Percentiles rank a stretch among this genome's conserved stretches.
phyloP scores from a whole-genome alignment of 1,140 invertebrate genomes.

The Neodiprion pinetum region DNA sequence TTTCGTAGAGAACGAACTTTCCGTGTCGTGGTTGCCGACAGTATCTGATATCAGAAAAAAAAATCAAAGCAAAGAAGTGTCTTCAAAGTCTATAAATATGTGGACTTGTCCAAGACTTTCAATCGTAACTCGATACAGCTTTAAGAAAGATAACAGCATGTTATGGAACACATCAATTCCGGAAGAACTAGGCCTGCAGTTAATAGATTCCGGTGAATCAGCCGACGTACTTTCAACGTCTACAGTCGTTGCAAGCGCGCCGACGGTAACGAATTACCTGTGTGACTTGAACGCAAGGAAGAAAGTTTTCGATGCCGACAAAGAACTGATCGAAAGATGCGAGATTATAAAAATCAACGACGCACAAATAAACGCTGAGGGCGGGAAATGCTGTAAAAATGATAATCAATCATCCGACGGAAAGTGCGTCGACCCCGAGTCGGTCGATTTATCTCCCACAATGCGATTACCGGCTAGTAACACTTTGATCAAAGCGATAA shows the following conservation, averaged over 20 bases:
- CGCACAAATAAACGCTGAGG: background rate
- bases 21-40: background rate
- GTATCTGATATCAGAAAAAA: background rate
- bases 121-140: constrained; percentile 55
- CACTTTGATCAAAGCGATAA: background rate
- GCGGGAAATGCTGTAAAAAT: background rate
- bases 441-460: background rate
- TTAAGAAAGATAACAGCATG: constrained; percentile 43
- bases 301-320: background rate
- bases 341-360: background rate
- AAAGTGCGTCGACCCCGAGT: no score
- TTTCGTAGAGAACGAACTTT: background rate
- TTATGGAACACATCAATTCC: constrained; percentile 28
- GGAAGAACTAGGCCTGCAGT: constrained; percentile 24
- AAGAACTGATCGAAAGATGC: background rate
- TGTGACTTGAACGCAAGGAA: background rate
- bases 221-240: background rate
- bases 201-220: constrained; percentile 18
- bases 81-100: constrained; percentile 34
- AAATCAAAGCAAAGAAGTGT: background rate
- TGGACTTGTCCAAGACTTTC: constrained; percentile 49
- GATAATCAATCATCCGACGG: background rate
- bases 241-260: background rate
- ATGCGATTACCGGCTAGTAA: background rate
- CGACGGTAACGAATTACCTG: background rate